Conservation (phyloP, 2,113 vertebrate genomes). For the Tetrax tetrax region DNA sequence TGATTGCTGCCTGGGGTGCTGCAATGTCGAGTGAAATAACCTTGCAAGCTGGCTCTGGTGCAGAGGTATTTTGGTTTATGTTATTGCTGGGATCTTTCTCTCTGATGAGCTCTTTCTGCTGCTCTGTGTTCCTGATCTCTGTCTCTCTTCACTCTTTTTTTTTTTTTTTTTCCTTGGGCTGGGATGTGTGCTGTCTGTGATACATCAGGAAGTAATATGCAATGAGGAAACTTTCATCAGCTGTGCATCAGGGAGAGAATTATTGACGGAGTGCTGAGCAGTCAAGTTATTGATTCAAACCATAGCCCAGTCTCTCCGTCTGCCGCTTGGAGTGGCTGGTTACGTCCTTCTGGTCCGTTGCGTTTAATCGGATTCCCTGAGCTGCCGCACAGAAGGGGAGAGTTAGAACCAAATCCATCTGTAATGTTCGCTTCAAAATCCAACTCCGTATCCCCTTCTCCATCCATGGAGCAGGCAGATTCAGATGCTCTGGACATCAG, state of each 20-base stretch:
- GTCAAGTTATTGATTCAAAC: slow-evolving; percentile 66
- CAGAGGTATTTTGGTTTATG: slow-evolving; percentile 13
- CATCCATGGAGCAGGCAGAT: slow-evolving; percentile 91
- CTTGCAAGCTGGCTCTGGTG: background rate
- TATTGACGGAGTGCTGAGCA: slow-evolving; percentile 72
- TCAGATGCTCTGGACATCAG: slow-evolving; percentile 90
- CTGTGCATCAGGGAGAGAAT: slow-evolving; percentile 30
- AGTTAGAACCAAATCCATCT: background rate
- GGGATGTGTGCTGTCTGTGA: background rate
- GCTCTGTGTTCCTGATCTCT: background rate
- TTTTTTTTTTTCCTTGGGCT: background rate
- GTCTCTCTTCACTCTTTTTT: background rate
- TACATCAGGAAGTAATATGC: slow-evolving; percentile 24
- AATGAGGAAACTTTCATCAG: slow-evolving; percentile 36
- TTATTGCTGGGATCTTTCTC: background rate
- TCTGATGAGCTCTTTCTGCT: background rate
- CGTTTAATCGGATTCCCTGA: slow-evolving; percentile 60
- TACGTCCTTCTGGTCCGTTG: slow-evolving; percentile 45
- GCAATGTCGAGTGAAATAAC: slow-evolving; percentile 42
- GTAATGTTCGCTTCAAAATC: slow-evolving; percentile 84
- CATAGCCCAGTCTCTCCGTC: slow-evolving; percentile 31
- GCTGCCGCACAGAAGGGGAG: background rate
- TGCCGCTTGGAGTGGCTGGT: background rate
- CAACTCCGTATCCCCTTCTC: slow-evolving; percentile 80
- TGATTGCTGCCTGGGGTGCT: slow-evolving; percentile 15